Conservation (phyloP, 1,140 invertebrate genomes). For the Gryllus bimaculatus region DNA sequence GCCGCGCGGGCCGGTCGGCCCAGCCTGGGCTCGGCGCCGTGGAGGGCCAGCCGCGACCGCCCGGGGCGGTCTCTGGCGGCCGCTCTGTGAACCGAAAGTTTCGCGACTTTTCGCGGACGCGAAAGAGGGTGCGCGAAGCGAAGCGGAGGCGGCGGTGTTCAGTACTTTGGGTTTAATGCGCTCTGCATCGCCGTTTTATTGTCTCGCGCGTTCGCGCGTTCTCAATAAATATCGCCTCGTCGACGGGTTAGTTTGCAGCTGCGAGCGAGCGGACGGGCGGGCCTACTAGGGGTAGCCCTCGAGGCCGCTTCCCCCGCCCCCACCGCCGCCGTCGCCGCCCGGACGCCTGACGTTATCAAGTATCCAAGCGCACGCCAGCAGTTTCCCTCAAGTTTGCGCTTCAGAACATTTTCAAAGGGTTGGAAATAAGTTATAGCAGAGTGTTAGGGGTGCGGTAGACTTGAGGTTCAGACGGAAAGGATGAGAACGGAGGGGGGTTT, state of each 20-base stretch:
- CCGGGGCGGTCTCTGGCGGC: neutral
- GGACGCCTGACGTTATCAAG: neutral
- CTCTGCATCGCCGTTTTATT: neutral
- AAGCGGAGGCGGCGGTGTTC: neutral
- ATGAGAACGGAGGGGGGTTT: neutral
- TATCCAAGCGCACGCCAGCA: neutral
- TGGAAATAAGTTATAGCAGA: neutral
- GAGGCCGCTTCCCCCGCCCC: too few relatives aligned
- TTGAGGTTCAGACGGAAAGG: neutral
- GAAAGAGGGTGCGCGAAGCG: neutral
- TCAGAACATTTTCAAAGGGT: conserved; percentile 1
- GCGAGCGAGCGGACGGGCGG: neutral
- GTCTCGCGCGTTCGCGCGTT: neutral
- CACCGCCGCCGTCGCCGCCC: too few relatives aligned
- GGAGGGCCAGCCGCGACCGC: neutral
- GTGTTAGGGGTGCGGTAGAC: neutral
- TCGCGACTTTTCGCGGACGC: neutral
- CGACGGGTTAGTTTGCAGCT: neutral
- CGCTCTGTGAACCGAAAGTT: neutral
- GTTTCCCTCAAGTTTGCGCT: neutral
- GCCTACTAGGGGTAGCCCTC: too few relatives aligned
- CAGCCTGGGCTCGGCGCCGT: too few relatives aligned
- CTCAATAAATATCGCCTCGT: neutral
- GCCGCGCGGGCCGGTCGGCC: too few relatives aligned
- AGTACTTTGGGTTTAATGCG: neutral